These are phyloP conservation scores for Criorhina ranunculi DNA, from an alignment of 2,888 invertebrate genomes.

Conservation along the genomic window DNA sequence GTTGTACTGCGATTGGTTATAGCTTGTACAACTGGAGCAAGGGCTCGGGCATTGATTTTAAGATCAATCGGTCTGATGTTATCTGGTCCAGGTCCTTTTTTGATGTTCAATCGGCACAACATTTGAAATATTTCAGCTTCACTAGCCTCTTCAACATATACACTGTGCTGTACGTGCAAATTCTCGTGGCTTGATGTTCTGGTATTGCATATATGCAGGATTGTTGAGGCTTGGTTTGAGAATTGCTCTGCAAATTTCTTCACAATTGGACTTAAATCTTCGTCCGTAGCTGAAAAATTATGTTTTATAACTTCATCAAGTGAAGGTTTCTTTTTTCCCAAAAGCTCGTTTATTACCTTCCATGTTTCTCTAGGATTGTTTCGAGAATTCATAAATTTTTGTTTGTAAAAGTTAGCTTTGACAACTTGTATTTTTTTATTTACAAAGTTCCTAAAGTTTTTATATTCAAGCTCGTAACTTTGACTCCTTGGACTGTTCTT, in stretches of 20 bases:
- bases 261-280: not conserved
- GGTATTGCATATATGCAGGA: not conserved
- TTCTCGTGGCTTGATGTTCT: not conserved
- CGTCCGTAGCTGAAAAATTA: not conserved
- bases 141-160: constrained; percentile 34
- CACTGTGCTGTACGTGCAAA: constrained; percentile 1
- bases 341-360: constrained; percentile 7
- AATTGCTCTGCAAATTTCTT: not conserved
- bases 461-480: not conserved
- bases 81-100: constrained; percentile 40
- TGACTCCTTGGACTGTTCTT: constrained; percentile 4
- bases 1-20: not conserved
- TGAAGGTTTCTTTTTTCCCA: constrained; percentile 22
- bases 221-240: not conserved
- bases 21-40: not conserved
- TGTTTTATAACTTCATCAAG: constrained; percentile 1
- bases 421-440: constrained; percentile 22
- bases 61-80: constrained; percentile 37
- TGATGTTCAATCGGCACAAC: constrained; percentile 14
- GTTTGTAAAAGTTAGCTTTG: constrained; percentile 9
- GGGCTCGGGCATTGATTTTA: not conserved
- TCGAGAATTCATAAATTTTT: not conserved
- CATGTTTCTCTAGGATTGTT: constrained; percentile 30
- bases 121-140: constrained; percentile 21
- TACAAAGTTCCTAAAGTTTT: constrained; percentile 5